Evolutionary conservation across 1,140 invertebrate genomes (phyloP).

Genomic region (Drosophila sturtevanti): DNA sequence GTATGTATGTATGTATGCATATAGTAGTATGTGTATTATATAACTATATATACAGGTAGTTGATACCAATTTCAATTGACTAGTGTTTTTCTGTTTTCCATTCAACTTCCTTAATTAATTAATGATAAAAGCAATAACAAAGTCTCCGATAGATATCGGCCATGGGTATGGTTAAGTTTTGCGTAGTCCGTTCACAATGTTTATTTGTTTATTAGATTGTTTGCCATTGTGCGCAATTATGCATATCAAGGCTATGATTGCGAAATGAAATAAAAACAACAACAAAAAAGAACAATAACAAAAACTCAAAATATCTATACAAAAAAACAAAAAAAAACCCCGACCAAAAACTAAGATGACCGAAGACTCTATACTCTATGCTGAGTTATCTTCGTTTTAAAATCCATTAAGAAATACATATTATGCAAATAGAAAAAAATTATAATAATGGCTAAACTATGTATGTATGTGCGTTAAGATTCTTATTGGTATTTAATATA

Average conservation of each 20-base stretch:
- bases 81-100: neutral
- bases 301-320: neutral
- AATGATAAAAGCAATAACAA: neutral
- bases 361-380: too few species aligned
- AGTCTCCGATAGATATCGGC: constrained; percentile 6
- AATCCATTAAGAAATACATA: too few species aligned
- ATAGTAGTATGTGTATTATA: neutral
- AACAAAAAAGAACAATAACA: too few species aligned
- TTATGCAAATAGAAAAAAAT: too few species aligned
- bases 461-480: too few species aligned
- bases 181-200: constrained; percentile 30
- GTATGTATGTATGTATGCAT: neutral
- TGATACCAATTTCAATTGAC: neutral
- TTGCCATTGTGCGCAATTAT: constrained; percentile 66
- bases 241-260: constrained; percentile 72
- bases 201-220: constrained; percentile 52
- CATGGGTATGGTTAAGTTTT: constrained; percentile 25
- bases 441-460: too few species aligned
- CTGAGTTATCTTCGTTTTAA: too few species aligned
- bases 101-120: constrained; percentile 11
- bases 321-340: too few species aligned
- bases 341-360: too few species aligned
- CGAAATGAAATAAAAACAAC: constrained; percentile 34
- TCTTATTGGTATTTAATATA: too few species aligned
- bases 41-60: neutral